Evolutionary conservation across 2,888 invertebrate genomes (phyloP).

Genomic region (Tricholauxania praeusta): DNA sequence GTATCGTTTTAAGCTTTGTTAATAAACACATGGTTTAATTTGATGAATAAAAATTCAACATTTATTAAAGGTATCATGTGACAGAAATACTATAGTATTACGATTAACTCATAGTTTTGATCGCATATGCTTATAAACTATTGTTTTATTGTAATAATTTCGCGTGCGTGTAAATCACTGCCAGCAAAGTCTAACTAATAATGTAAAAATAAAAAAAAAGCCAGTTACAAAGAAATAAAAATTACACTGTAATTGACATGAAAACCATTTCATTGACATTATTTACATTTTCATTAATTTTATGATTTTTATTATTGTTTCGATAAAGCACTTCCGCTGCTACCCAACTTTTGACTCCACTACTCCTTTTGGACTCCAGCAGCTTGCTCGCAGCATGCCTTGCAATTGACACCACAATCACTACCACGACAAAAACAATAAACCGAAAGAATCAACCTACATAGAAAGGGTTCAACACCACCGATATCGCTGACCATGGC

Average conservation of each 20-base stretch:
- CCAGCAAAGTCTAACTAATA: not conserved
- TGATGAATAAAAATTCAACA: too few species aligned
- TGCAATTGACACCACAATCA: not conserved
- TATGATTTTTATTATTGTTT: slow-evolving; percentile 36
- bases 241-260: slow-evolving; percentile 5
- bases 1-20: too few species aligned
- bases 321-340: slow-evolving; percentile 18
- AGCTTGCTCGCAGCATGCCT: not conserved
- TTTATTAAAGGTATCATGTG: too few species aligned
- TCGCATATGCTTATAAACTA: too few species aligned
- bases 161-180: slow-evolving; percentile 8
- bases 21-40: too few species aligned
- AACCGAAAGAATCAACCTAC: not conserved
- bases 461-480: slow-evolving; percentile 28
- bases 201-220: not conserved
- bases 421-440: not conserved
- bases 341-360: not conserved
- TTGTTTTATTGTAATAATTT: not conserved
- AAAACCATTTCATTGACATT: slow-evolving; percentile 38
- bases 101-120: too few species aligned
- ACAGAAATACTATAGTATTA: too few species aligned
- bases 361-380: not conserved
- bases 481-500: slow-evolving; percentile 18
- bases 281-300: slow-evolving; percentile 40
- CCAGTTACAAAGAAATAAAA: not conserved